Base-by-base conservation (phyloP, 2,888 invertebrate genomes). In the Dimorphilus gyrociliatus region DNA sequence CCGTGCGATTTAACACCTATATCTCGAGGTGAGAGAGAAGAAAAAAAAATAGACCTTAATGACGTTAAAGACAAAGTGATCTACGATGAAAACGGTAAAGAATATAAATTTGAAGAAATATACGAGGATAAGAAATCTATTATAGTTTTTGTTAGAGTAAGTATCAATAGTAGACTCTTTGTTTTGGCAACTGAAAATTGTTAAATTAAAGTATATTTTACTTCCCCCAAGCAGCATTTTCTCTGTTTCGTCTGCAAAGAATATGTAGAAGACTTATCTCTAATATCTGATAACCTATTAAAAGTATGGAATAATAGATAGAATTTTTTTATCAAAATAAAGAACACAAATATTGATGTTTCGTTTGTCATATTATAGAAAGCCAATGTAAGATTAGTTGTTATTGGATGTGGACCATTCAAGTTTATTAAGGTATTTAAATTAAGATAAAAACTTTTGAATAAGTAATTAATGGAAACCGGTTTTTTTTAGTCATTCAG, bases 221-320 rank as follows among this genome's bases (percentile, higher is more conserved):
- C 7, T 25, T 8, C 14, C 8, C 12, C 8, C 15, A 8, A 19
- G 10, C 49, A 54, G 54, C 53, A 54, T 40, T 50, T 54, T 18
- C 38, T 54, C 17, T 50, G 50, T 30, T 54, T 47, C 35, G 40
- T 49, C 6, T 42, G 48, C 17, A 51, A 53, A 40, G 55, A 55
- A 28, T 55, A 55, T 44, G 48, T 51, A 12, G 55, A 55, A 50
- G 53, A 53, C 36, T 36, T 53, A 19, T 50, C 45, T 4, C 26
- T 41, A 10, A 40, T 53, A 25, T 51, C 52, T 19, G 24, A 45
- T 18, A 46, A 50, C 36, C 48, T 46, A 29, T 29, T 52, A 14
- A 47, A 53, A 39, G 49, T 49, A 34, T 34, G 35, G 36, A 18
- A 29, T 5, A 16, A 4, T 5, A 28, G 12, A 3, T 23, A 8